phyloP scores from a whole-genome alignment of 2,888 invertebrate species.

The Lucinisca nassula region DNA sequence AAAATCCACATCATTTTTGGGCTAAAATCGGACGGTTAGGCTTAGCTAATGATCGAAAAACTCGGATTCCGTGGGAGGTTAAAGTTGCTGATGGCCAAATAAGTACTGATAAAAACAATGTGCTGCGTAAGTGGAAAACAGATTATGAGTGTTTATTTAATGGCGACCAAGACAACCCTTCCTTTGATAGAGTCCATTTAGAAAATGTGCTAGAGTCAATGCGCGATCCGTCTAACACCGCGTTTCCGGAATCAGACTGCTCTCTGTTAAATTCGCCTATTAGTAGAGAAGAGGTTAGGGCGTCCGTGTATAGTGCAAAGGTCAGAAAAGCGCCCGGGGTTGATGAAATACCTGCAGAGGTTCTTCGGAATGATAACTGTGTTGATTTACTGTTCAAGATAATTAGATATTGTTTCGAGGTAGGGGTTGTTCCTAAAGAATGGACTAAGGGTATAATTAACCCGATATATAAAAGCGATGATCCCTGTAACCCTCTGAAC shows the following conservation, averaged over 20 bases:
- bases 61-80: not conserved
- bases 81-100: not conserved
- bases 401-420: conserved; percentile 16
- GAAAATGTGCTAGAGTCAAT: not conserved
- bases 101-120: not conserved
- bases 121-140: conserved; percentile 12
- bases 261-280: conserved; percentile 6
- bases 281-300: conserved; percentile 11
- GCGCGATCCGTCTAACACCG: not conserved
- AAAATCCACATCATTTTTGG: conserved; percentile 3
- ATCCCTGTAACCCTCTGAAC: conserved; percentile 19
- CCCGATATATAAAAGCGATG: conserved; percentile 13
- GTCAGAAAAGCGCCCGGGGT: conserved; percentile 4
- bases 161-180: not conserved
- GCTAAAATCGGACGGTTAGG: not conserved
- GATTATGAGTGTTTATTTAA: conserved; percentile 10
- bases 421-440: not conserved
- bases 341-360: conserved; percentile 13
- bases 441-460: conserved; percentile 22
- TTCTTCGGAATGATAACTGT: conserved; percentile 22
- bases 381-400: conserved; percentile 10
- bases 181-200: not conserved
- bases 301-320: not conserved
- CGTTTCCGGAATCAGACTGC: not conserved
- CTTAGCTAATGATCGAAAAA: conserved; percentile 3